phyloP scores from a whole-genome alignment of 2,888 invertebrate genomes.

The Diarsia rubi region DNA sequence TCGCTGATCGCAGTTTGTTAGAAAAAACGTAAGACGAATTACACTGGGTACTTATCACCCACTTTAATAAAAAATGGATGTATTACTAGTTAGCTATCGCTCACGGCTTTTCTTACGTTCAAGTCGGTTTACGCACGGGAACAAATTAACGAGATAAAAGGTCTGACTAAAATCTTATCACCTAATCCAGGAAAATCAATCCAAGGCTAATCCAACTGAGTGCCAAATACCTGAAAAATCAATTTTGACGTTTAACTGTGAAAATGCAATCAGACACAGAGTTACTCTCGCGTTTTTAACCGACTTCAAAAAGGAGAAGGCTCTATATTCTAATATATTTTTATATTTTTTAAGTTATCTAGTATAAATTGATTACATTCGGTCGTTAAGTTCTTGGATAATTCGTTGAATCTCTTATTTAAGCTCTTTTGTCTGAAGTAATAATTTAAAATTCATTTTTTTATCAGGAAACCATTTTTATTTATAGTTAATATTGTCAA shows the following conservation, averaged over 20 bases:
- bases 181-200: not conserved
- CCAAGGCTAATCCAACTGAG: no score
- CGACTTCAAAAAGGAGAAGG: no score
- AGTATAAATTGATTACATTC: not conserved
- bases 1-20: no score
- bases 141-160: not conserved
- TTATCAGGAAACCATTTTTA: not conserved
- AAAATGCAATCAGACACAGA: not conserved
- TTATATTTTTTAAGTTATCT: no score
- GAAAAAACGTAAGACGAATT: no score
- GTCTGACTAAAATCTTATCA: not conserved
- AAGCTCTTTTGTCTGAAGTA: not conserved
- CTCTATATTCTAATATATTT: no score
- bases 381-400: not conserved
- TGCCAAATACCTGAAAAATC: not conserved
- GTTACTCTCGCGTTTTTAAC: not conserved
- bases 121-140: not conserved
- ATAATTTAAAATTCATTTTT: not conserved
- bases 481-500: not conserved
- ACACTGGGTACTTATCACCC: no score
- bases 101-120: not conserved
- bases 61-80: not conserved
- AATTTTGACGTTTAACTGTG: not conserved
- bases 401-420: not conserved
- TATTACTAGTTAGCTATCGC: not conserved